These are phyloP conservation scores for Encarsia formosa DNA, from an alignment of 2,888 invertebrate genomes.

Conservation along the genomic window DNA sequence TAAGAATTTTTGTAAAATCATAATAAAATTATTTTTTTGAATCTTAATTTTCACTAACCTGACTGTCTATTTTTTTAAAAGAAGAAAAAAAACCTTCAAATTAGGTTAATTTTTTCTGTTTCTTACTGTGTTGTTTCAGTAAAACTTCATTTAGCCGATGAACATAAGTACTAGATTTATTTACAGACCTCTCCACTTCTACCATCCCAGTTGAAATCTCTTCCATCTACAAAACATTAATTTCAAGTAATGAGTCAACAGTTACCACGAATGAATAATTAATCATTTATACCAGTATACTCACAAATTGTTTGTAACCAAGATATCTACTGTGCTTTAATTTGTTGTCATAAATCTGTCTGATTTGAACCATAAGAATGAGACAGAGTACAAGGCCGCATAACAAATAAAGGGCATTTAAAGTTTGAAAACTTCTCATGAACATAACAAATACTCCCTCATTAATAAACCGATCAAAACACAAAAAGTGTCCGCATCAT, in stretches of 20 bases:
- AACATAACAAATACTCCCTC: constrained; percentile 47
- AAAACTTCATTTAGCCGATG: constrained; percentile 44
- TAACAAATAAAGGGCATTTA: constrained; percentile 41
- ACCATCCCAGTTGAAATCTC: constrained; percentile 50
- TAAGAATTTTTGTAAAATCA: too few relatives aligned
- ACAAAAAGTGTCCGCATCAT: constrained; percentile 9
- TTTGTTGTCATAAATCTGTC: constrained; percentile 52
- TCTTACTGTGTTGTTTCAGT: constrained; percentile 16
- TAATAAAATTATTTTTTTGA: too few relatives aligned
- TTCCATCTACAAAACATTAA: constrained; percentile 42
- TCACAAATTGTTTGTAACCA: constrained; percentile 52
- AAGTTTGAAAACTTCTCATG: constrained; percentile 44
- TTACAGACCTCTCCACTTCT: constrained; percentile 46
- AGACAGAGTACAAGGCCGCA: constrained; percentile 44
- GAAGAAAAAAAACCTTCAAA: constrained; percentile 1
- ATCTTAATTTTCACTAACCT: constrained; percentile 15
- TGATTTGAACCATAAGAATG: constrained; percentile 51
- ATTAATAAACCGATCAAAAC: constrained; percentile 7
- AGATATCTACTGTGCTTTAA: constrained; percentile 52
- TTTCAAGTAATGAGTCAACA: not conserved
- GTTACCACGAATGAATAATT: too few relatives aligned
- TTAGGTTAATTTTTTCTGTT: constrained; percentile 12
- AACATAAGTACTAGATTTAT: constrained; percentile 45
- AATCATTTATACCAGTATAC: too few relatives aligned
- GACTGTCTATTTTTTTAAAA: too few relatives aligned